Evolutionary conservation across 2,888 invertebrate species (phyloP).

Genomic region (Proisotoma minuta): DNA sequence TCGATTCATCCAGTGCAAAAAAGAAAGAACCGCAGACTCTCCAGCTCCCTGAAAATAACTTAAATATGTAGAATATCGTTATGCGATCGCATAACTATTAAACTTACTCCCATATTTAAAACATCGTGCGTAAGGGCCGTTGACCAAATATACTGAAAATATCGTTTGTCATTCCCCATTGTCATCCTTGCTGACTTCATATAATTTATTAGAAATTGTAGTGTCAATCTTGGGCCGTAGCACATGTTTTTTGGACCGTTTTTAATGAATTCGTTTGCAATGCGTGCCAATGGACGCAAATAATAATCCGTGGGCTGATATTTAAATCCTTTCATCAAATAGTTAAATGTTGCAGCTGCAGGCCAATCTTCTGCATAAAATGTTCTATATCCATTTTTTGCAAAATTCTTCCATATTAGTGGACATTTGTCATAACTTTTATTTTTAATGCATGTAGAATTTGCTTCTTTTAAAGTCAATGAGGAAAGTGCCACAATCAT

Average conservation of each 20-base stretch:
- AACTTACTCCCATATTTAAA: slow-evolving; percentile 72
- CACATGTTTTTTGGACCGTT: slow-evolving; percentile 62
- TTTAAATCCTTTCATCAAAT: slow-evolving; percentile 68
- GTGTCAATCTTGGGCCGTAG: slow-evolving; percentile 58
- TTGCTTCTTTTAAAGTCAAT: slow-evolving; percentile 51
- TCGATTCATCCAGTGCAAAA: slow-evolving; percentile 58
- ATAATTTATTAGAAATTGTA: slow-evolving; percentile 69
- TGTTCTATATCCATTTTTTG: slow-evolving; percentile 67
- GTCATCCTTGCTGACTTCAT: slow-evolving; percentile 60
- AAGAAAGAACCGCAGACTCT: slow-evolving; percentile 61
- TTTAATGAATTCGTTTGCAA: slow-evolving; percentile 61
- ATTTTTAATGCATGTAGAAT: slow-evolving; percentile 58
- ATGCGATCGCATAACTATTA: too few relatives aligned
- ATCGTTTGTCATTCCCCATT: slow-evolving; percentile 57
- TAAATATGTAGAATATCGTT: too few relatives aligned
- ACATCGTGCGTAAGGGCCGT: slow-evolving; percentile 78
- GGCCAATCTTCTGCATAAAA: slow-evolving; percentile 77
- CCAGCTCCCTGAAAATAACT: too few relatives aligned
- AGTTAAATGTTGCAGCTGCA: slow-evolving; percentile 74
- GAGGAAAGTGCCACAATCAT: slow-evolving; percentile 76
- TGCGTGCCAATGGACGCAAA: slow-evolving; percentile 66
- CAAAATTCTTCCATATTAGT: slow-evolving; percentile 78
- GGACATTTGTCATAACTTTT: slow-evolving; percentile 71
- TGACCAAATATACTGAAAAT: slow-evolving; percentile 81
- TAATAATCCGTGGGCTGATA: slow-evolving; percentile 81